Conservation (phyloP, 2,797 vertebrate species). For the Acanthurus lineatus region DNA sequence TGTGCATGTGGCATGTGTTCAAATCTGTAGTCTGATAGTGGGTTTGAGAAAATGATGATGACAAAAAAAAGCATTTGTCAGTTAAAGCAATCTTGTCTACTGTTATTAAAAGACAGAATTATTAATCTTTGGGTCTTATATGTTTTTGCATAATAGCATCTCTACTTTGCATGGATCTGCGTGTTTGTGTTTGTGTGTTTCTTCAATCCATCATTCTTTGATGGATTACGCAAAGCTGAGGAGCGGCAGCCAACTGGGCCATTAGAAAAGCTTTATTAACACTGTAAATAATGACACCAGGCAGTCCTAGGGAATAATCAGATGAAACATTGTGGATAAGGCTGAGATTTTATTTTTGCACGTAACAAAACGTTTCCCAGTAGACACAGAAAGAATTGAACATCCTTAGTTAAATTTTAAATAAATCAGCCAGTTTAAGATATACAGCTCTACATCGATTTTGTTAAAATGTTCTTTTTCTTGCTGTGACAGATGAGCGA, state of each 20-base stretch:
- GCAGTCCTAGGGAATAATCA: conserved; percentile 7
- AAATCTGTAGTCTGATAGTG: conserved; percentile 2
- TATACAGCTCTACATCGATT: neutral
- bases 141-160: conserved; percentile 4
- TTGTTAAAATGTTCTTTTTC: neutral
- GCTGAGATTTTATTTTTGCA: conserved; percentile 2
- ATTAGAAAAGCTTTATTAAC: conserved; percentile 62
- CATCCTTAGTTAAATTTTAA: neutral
- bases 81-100: conserved; percentile 25
- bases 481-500: neutral
- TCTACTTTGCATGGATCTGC: conserved; percentile 16
- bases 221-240: conserved; percentile 51
- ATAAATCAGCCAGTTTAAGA: neutral
- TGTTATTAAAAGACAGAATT: conserved; percentile 34
- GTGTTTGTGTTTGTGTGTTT: conserved; percentile 18
- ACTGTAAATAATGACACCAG: conserved; percentile 54
- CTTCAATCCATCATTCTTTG: conserved; percentile 48
- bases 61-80: conserved; percentile 27
- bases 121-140: conserved; percentile 26
- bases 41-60: conserved; percentile 12
- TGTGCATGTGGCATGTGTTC: neutral
- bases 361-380: neutral
- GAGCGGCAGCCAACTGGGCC: conserved; percentile 47
- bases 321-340: neutral
- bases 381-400: neutral